Evolutionary conservation across 2,797 vertebrate species (phyloP).

Genomic region (Mormyrus proboscirostris): DNA sequence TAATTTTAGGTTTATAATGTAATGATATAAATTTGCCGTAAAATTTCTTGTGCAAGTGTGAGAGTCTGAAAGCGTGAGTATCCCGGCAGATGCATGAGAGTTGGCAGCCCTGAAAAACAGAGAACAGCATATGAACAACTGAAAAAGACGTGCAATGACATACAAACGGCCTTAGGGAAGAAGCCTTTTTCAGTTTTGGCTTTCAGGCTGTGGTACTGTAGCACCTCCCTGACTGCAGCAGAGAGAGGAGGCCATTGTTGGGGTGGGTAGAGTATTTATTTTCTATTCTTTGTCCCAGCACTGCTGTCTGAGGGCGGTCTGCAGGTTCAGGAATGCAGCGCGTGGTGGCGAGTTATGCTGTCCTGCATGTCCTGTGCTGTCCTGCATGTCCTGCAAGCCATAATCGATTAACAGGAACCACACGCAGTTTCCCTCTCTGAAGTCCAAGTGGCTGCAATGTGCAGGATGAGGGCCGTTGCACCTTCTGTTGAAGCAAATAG

Average conservation of each 20-base stretch:
- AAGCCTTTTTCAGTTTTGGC: not conserved
- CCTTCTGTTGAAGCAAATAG: not conserved
- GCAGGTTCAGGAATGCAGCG: not conserved
- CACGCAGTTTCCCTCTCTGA: not conserved
- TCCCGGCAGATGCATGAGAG: too few species aligned
- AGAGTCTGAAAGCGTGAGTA: too few species aligned
- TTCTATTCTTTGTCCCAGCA: not conserved
- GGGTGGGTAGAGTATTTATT: not conserved
- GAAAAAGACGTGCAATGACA: not conserved
- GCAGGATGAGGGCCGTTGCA: not conserved
- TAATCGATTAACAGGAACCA: not conserved
- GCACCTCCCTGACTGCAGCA: not conserved
- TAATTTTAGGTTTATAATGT: too few species aligned
- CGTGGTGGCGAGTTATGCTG: not conserved
- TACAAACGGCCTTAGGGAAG: not conserved
- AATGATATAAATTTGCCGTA: too few species aligned
- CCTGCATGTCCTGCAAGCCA: not conserved
- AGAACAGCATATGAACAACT: not conserved
- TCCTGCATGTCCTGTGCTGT: not conserved
- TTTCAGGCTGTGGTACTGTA: not conserved
- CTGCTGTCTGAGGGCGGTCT: not conserved
- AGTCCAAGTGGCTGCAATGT: not conserved
- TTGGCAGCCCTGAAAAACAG: not conserved
- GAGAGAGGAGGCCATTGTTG: not conserved
- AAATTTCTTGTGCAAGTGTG: too few species aligned